These are phyloP conservation scores for Bedellia somnulentella DNA, from an alignment of 2,888 invertebrate genomes.

Conservation along the genomic window DNA sequence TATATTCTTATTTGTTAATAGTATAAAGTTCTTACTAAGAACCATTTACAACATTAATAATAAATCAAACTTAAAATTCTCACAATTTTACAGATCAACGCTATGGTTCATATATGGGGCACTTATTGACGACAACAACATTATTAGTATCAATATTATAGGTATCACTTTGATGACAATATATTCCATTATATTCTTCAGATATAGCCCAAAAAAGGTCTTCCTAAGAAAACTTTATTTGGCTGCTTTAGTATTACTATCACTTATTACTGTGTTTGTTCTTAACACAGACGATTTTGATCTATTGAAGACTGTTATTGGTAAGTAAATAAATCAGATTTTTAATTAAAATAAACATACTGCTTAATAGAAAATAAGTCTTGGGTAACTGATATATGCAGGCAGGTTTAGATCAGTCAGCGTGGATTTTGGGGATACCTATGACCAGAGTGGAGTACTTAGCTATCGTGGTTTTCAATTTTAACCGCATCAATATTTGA, in stretches of 20 bases:
- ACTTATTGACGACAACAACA: slow-evolving; percentile 69
- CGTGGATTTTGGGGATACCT: too few species aligned
- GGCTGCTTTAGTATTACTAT: slow-evolving; percentile 51
- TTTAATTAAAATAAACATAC: slow-evolving; percentile 1
- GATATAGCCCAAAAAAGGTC: slow-evolving; percentile 73
- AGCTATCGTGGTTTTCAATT: too few species aligned
- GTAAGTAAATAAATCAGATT: slow-evolving; percentile 30
- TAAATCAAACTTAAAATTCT: background rate
- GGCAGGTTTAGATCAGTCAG: too few species aligned
- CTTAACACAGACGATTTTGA: slow-evolving; percentile 52
- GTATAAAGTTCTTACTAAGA: too few species aligned
- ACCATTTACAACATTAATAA: too few species aligned
- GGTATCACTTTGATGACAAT: slow-evolving; percentile 70
- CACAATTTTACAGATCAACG: slow-evolving; percentile 60
- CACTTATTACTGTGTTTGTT: slow-evolving; percentile 59
- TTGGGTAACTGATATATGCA: background rate
- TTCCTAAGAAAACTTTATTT: slow-evolving; percentile 63
- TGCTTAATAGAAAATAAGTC: background rate
- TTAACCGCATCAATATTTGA: too few species aligned
- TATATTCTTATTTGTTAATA: too few species aligned
- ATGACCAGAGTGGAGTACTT: too few species aligned
- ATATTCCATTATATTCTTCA: slow-evolving; percentile 71
- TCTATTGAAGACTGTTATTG: slow-evolving; percentile 63
- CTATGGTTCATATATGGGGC: slow-evolving; percentile 83
- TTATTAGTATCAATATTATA: slow-evolving; percentile 75